phyloP scores from a whole-genome alignment of 2,888 invertebrate genomes.

The Crepidodera aurea region DNA sequence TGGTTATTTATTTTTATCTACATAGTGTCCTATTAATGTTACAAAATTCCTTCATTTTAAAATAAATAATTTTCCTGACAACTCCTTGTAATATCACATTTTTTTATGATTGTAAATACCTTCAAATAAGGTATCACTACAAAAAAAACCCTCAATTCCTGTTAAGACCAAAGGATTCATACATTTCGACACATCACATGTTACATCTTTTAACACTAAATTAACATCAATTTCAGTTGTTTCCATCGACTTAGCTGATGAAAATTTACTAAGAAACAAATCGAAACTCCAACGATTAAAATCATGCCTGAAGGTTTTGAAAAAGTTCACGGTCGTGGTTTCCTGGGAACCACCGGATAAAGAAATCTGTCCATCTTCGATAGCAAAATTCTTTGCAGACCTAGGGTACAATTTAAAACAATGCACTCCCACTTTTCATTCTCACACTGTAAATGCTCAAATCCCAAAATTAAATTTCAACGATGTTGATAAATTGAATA shows the following conservation, averaged over 20 bases:
- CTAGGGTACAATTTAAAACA: conserved; percentile 60
- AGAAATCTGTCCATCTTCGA: conserved; percentile 67
- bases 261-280: conserved; percentile 61
- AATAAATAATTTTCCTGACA: no score
- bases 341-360: conserved; percentile 65
- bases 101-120: no score
- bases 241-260: conserved; percentile 63
- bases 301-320: conserved; percentile 58
- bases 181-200: no score
- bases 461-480: conserved; percentile 57
- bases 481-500: conserved; percentile 46
- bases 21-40: no score
- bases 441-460: conserved; percentile 55
- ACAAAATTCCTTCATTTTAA: no score
- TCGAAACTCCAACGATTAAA: conserved; percentile 61
- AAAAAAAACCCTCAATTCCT: no score
- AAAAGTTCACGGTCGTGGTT: conserved; percentile 61
- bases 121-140: no score
- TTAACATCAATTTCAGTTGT: conserved; percentile 64
- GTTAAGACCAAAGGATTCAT: no score
- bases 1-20: no score
- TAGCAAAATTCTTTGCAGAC: conserved; percentile 64
- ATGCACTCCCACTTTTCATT: conserved; percentile 59
- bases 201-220: no score
- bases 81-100: no score